phyloP scores from a whole-genome alignment of 2,888 invertebrate species.

The Drosophila formosana region DNA sequence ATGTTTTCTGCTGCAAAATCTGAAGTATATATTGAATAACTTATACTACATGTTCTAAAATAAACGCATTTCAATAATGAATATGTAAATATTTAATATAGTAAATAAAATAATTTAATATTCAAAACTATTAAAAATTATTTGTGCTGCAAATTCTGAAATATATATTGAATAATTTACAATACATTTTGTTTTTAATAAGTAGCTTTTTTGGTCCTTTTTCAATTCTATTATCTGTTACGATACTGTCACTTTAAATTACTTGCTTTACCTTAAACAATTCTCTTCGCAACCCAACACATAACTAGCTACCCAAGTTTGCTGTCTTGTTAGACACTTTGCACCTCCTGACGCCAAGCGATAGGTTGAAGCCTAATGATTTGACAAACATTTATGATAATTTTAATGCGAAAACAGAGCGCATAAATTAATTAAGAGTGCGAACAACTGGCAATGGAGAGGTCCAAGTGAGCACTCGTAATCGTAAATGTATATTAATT shows the following conservation, averaged over 20 bases:
- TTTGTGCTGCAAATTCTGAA: too few species aligned
- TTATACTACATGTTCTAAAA: too few species aligned
- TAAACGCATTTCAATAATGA: too few species aligned
- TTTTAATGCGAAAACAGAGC: conserved; percentile 65
- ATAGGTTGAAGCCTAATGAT: conserved; percentile 39
- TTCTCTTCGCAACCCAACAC: not conserved
- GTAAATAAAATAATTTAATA: too few species aligned
- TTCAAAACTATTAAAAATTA: too few species aligned
- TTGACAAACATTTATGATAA: conserved; percentile 57
- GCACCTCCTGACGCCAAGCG: conserved; percentile 27
- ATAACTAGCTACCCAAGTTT: not conserved
- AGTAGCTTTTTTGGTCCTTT: too few species aligned
- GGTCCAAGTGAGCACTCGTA: conserved; percentile 44
- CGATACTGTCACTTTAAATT: not conserved
- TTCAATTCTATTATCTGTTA: too few species aligned
- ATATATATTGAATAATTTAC: too few species aligned
- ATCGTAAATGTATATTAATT: conserved; percentile 77
- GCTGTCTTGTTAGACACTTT: conserved; percentile 10
- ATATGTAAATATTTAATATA: too few species aligned
- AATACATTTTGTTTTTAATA: too few species aligned
- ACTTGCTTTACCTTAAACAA: not conserved
- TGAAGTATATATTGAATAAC: too few species aligned
- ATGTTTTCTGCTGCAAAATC: not conserved
- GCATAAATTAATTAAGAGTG: conserved; percentile 74
- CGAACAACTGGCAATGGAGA: conserved; percentile 41